Base-by-base conservation (phyloP, 2,888 invertebrate species). In the Chrysodeixis includens region DNA sequence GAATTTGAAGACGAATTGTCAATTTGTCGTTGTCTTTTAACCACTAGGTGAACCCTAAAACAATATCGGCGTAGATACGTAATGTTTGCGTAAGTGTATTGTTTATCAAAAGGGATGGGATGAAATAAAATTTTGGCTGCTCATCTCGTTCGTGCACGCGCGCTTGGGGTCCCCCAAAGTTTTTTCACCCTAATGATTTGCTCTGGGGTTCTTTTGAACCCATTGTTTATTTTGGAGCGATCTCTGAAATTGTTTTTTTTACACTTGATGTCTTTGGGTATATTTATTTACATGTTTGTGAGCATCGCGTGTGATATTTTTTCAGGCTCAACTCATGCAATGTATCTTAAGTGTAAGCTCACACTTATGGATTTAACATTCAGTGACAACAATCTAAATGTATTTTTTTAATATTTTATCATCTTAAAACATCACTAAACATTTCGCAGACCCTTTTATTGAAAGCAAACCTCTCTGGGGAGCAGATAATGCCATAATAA, bases 161-260 rank as follows among this genome's bases (percentile, higher is more conserved):
- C 70, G 71, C 57, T 68, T 66, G 76, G 76, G 78, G 72, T 81
- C 86, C 87, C 89, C 87, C 75, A 78, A 82, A 82, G 78, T 82
- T 88, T 89, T 90, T 90, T 88, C 84, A 84, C 87, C 88, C 88
- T 90, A 90, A 90, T 87, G 84, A 89, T 89, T 80, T 87, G 87
- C 85, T 86, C 74, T 83, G 85, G 88, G 90, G 90, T 86, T 69
- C 82, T 86, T 86, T 83, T 86, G 85, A 82, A 86, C 83, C 88
- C 88, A 88, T 90, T 91, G 89, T 91, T 91, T 91, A 86, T 85
- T 89, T 88, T 86, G 81, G 80, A 86, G 78, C 83, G 78, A 79
- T 84, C 83, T 83, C 77, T 78, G 80, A 78, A 83, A 81, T 86
- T 81, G 82, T 82, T 78, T 83, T 81, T 83, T 81, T 81, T 85